Conservation (phyloP, 2,797 vertebrate genomes). For the Phyllotis vaccarum region DNA sequence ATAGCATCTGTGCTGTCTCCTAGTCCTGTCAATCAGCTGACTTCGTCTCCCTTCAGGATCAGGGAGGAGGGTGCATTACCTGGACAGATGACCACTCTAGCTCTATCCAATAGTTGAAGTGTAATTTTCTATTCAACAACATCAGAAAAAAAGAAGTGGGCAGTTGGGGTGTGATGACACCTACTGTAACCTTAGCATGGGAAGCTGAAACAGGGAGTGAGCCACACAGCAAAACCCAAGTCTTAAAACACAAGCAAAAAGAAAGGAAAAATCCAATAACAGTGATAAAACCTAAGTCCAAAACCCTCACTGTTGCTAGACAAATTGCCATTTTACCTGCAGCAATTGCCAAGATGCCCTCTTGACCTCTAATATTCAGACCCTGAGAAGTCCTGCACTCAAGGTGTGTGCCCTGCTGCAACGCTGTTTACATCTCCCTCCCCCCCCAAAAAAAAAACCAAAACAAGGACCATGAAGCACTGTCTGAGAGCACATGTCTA, state of each 20-base stretch:
- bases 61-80: not conserved
- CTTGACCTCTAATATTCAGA: not conserved
- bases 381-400: constrained; percentile 25
- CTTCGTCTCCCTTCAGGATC: not conserved
- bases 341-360: too few relatives aligned
- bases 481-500: not conserved
- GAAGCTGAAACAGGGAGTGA: not conserved
- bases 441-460: too few relatives aligned
- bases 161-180: not conserved
- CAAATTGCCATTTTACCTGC: not conserved
- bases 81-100: not conserved
- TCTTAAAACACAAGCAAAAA: not conserved
- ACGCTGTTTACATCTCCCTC: not conserved
- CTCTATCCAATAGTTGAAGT: not conserved
- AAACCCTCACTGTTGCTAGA: not conserved
- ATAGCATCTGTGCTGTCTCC: not conserved
- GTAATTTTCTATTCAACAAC: not conserved
- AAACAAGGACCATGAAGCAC: not conserved
- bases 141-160: not conserved
- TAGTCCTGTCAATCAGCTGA: not conserved
- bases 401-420: not conserved
- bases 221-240: not conserved
- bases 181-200: not conserved
- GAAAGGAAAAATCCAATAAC: not conserved
- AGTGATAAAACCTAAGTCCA: not conserved